Evolutionary conservation across 2,888 invertebrate genomes (phyloP), one percentile per base, ranked within the genome.

Genomic region (Maniola hyperantus): DNA sequence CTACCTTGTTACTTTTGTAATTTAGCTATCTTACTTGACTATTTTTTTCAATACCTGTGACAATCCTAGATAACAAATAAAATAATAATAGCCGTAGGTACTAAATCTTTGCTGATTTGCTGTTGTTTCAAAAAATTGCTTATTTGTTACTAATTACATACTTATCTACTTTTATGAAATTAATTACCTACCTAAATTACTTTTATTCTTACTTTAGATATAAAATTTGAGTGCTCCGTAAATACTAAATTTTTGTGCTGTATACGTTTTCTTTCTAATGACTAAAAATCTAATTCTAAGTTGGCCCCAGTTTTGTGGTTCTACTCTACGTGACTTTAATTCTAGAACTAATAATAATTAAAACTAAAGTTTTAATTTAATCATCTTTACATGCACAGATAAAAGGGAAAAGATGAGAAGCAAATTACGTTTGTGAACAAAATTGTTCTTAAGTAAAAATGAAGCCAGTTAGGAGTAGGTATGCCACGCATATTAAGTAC

Each of bases 271-370:
- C 53, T 65, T 62, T 53, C 68, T 72, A 67, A 60, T 57, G 59
- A 15, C 72, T 75, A 75, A 65, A 65, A 65, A 65, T 77, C 89
- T 89, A 89, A 77, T 2, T 76, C 89, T 89, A 90, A 80, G 74
- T 90, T 90, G 90, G 91, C 90, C 86, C 78, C 90, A 79, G 77
- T 74, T 80, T 80, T 76, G 87, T 88, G 89, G 77, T 26, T 62
- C 62, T 70, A 64, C 33, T 48, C 71, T 65, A 69, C 60, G 69
- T 72, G 68, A 64, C 34, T 39, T 53, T 55, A 72, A 67, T 51
- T 26, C 26, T 20, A 51, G 10, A 39, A 39, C n/a, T 39, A 11
- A 39, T 39, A 10, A 11, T 10, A 10, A 39, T 10, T 7, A 10
- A 39, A 39, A 39, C 39, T 26, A 26, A 26, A 26, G 26, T 26